A percentile compares a stretch with the other conserved stretches of the same genome.
These are phyloP conservation scores for Pachycephus smyrnensis DNA, from an alignment of 2,888 invertebrate genomes.

Conservation along the genomic window DNA sequence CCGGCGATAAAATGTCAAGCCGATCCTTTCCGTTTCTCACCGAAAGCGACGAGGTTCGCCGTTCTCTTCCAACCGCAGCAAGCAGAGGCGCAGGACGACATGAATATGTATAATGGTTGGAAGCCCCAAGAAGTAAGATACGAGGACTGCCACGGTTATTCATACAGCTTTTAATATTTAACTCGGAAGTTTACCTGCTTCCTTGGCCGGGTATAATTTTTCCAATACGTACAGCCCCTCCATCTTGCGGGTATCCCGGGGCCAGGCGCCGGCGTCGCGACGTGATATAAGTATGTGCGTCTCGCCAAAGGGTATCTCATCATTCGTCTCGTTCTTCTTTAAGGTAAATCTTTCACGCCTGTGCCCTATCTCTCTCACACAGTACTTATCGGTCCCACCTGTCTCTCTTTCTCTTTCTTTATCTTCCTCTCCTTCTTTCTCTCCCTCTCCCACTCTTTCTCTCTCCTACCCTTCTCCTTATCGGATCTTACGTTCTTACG, in stretches of 20 bases:
- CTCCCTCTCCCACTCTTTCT: not conserved
- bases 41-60: conserved; percentile 13
- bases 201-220: conserved; percentile 43
- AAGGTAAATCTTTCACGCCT: not conserved
- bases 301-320: not conserved
- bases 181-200: conserved; percentile 53
- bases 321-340: not conserved
- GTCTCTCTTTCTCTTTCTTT: too few relatives aligned
- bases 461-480: not conserved
- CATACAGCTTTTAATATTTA: conserved; percentile 62
- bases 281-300: not conserved
- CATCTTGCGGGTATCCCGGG: not conserved
- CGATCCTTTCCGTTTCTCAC: conserved; percentile 2
- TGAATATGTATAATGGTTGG: conserved; percentile 49
- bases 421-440: too few relatives aligned
- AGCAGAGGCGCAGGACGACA: conserved; percentile 20
- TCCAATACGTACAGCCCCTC: conserved; percentile 19
- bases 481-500: not conserved
- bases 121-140: conserved; percentile 47
- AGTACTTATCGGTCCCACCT: not conserved
- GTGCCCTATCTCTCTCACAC: too few relatives aligned
- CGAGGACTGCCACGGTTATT: conserved; percentile 54
- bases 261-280: not conserved
- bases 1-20: conserved; percentile 1
- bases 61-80: not conserved